phyloP scores from a whole-genome alignment of 1,140 invertebrate species.

The Ips typographus region DNA sequence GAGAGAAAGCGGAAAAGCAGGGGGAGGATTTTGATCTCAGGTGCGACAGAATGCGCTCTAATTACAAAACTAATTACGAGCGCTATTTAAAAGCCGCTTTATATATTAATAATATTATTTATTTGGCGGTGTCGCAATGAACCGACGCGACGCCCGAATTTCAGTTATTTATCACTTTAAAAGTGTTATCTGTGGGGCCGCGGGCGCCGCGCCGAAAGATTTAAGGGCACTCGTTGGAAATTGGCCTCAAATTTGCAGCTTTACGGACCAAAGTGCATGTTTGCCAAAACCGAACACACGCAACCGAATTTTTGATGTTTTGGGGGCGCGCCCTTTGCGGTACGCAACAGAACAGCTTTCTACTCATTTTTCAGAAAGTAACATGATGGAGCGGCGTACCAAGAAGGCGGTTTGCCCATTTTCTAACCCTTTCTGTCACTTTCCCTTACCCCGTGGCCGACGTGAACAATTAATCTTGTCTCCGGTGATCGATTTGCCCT shows the following conservation, averaged over 20 bases:
- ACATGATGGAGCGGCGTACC: constrained; percentile 17
- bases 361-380: constrained; percentile 14
- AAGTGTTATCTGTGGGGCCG: constrained; percentile 15
- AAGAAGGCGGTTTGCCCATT: constrained; percentile 6
- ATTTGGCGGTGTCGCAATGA: constrained; percentile 35
- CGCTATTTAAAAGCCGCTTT: constrained; percentile 41
- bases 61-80: constrained; percentile 46
- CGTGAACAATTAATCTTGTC: constrained; percentile 16
- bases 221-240: constrained; percentile 11
- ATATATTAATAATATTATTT: constrained; percentile 45
- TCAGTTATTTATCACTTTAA: constrained; percentile 22
- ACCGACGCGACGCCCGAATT: constrained; percentile 29
- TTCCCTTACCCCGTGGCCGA: constrained; percentile 13
- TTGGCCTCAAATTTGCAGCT: too few species aligned
- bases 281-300: neutral
- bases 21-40: too few species aligned
- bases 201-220: neutral
- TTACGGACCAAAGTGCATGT: constrained; percentile 3
- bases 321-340: neutral
- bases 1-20: too few species aligned
- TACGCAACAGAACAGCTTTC: too few species aligned
- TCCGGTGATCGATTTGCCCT: constrained; percentile 22
- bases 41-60: constrained; percentile 36
- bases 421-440: constrained; percentile 25
- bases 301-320: neutral